These are phyloP conservation scores for Mesitornis unicolor DNA, from an alignment of 2,113 vertebrate genomes.

Conservation along the genomic window DNA sequence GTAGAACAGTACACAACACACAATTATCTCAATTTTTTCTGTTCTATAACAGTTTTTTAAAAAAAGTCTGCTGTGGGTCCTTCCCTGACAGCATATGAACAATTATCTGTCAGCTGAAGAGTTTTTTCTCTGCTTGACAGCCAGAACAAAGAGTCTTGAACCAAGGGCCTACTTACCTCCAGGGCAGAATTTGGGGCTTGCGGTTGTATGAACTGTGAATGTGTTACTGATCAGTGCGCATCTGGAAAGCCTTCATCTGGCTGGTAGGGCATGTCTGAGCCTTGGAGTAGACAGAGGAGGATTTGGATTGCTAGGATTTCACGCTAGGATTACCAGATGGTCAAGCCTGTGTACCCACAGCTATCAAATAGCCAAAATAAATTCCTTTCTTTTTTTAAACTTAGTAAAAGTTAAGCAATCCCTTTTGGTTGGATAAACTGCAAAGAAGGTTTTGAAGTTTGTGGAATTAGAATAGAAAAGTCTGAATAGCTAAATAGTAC, in stretches of 20 bases:
- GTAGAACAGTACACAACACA: background rate
- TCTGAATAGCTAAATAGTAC: background rate
- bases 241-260: background rate
- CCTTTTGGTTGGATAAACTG: background rate
- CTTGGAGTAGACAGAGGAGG: background rate
- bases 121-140: background rate
- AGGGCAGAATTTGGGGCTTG: background rate
- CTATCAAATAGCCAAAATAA: background rate
- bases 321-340: background rate
- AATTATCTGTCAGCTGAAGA: background rate
- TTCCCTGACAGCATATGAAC: background rate
- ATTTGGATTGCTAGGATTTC: conserved; percentile 15
- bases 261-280: background rate
- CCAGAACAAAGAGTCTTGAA: conserved; percentile 19
- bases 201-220: background rate
- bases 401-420: background rate
- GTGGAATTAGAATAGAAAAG: background rate
- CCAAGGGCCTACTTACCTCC: background rate
- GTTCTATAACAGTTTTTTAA: background rate
- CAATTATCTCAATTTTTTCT: background rate
- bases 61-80: background rate
- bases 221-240: background rate
- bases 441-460: background rate
- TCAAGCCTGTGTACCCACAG: background rate
- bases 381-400: background rate